Percentiles rank a stretch among this genome's conserved stretches.
phyloP scores from a whole-genome alignment of 2,888 invertebrate genomes.

The Dinocampus coccinellae region DNA sequence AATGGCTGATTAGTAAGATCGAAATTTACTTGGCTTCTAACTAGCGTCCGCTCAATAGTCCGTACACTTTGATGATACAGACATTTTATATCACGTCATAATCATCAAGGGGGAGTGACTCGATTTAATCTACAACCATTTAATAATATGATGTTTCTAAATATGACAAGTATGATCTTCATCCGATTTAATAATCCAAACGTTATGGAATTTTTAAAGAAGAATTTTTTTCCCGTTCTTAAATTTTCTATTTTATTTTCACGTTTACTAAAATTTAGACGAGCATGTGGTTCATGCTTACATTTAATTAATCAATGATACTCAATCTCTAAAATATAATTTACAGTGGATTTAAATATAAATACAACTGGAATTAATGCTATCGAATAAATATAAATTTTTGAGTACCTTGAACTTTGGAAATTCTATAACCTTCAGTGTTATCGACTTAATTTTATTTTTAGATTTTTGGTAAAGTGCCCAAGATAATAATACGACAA shows the following conservation, averaged over 20 bases:
- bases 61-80: background rate
- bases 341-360: background rate
- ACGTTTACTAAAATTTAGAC: background rate
- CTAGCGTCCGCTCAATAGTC: background rate
- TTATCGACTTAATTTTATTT: slow-evolving; percentile 27
- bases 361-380: background rate
- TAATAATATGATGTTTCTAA: background rate
- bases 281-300: background rate
- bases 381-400: background rate
- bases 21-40: slow-evolving; percentile 11
- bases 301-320: background rate
- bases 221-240: background rate
- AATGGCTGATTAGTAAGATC: slow-evolving; percentile 21
- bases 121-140: background rate
- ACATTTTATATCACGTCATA: background rate
- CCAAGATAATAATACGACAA: slow-evolving; percentile 5
- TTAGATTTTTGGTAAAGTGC: background rate
- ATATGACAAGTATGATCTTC: background rate
- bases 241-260: background rate
- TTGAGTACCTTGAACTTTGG: slow-evolving; percentile 23
- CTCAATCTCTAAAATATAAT: background rate
- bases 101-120: background rate
- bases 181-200: background rate
- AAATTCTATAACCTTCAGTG: slow-evolving; percentile 20
- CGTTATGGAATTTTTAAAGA: too few relatives aligned